Evolutionary conservation across 64 coral and sea anemone genomes (phyloP), one percentile per base, ranked within the genome.

Genomic region (Astreopora myriophthalma): DNA sequence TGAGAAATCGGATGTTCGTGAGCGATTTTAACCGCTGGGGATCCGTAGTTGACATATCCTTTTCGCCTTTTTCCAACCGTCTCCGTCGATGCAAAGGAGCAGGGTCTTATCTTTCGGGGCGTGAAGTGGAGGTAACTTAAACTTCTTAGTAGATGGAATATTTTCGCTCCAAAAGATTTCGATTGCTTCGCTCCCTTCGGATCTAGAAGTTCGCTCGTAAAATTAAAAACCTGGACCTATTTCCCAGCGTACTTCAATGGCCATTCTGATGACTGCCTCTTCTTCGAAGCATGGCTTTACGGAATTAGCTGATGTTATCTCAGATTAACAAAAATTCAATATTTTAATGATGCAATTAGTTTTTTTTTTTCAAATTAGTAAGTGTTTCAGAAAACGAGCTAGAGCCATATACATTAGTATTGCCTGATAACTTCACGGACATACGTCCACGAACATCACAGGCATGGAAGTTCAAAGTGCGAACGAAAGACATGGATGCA

Each of bases 21-120:
- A 63, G 79, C 51, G 55, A 34, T 60, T 6, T 20, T 19, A 32
- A 58, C 49, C 76, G 76, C 58, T 12, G 60, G 5, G 48, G 29
- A 58, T 83, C 33, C n/a, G 51, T 3, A 65, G 79, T 26, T 83
- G 79, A 83, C 57, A 83, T 65, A 38, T 83, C 79, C 34, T 83
- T 83, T 36, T 83, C 79, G 52, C 13, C 32, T 2, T 31, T 64
- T 38, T 83, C 65, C 22, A 17, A 62, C 49, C 55, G 57, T 9
- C 79, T 19, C 32, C 35, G 79, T 30, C 57, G 55, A 31, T 65
- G 28, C 55, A 64, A 57, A 55, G 51, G 17, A 55, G 48, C 34
- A 34, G 20, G 55, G 61, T 83, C 57, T 83, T 40, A 65, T 36
- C 31, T 83, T 57, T 83, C 55, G 33, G 79, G 79, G 79, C 32